Conservation (phyloP, 2,113 vertebrate species). For the Rousettus leschenaultii region DNA sequence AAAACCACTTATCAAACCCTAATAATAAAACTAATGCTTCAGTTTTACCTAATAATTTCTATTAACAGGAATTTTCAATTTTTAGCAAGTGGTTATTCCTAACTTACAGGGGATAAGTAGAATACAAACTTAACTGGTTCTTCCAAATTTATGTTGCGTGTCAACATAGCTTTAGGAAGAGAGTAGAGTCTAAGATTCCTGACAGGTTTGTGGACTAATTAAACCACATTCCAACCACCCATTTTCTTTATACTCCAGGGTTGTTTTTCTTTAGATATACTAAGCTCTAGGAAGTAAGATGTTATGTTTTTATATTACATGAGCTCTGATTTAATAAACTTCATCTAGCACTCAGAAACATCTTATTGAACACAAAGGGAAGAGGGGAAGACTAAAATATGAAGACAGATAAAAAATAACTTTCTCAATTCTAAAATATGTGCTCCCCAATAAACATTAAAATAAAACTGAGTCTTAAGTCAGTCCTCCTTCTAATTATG, state of each 20-base stretch:
- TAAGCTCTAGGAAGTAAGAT: not conserved
- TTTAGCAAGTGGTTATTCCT: constrained; percentile 29
- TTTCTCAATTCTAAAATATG: constrained; percentile 6
- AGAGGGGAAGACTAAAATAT: not conserved
- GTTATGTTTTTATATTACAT: not conserved
- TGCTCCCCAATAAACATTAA: not conserved
- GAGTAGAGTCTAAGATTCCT: not conserved
- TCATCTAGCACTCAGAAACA: constrained; percentile 1
- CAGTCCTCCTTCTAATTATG: constrained; percentile 46
- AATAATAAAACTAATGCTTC: not conserved
- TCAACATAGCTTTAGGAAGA: not conserved
- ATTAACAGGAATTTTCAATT: not conserved
- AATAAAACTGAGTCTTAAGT: constrained; percentile 4
- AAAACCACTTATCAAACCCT: not conserved
- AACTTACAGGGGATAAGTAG: not conserved
- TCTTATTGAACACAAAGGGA: not conserved
- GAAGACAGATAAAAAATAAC: constrained; percentile 19
- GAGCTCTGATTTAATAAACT: not conserved
- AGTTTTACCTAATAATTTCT: constrained; percentile 10
- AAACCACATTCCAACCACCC: not conserved
- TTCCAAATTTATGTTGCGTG: not conserved
- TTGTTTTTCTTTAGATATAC: not conserved
- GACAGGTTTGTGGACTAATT: not conserved
- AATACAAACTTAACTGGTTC: not conserved
- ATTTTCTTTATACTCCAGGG: not conserved